Evolutionary conservation across 35 echinoderm and acorn worm genomes (phyloP).

Genomic region (Lytechinus pictus): DNA sequence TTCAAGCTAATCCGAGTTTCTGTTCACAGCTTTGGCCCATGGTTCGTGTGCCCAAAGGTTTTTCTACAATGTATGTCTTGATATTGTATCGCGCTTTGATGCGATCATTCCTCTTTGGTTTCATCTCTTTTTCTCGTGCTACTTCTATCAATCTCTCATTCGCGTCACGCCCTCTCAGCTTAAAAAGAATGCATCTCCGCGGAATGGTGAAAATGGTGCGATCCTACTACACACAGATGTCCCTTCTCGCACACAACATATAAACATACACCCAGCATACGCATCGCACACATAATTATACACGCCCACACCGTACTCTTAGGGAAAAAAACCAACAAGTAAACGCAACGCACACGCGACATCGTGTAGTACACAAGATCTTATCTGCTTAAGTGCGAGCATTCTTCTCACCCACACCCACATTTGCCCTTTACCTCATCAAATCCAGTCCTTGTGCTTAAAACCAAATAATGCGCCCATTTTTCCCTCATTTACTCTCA

Average conservation of each 20-base stretch:
- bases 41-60: no score
- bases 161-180: background rate
- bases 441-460: background rate
- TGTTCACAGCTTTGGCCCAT: no score
- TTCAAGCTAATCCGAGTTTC: no score
- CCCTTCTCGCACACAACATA: background rate
- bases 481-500: background rate
- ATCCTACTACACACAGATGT: background rate
- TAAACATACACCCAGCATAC: background rate
- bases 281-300: constrained; percentile 8
- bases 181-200: constrained; percentile 9
- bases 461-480: background rate
- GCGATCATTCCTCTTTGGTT: background rate
- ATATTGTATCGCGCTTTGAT: background rate
- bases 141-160: background rate
- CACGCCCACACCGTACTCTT: background rate
- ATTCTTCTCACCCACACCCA: background rate
- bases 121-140: background rate
- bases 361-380: background rate
- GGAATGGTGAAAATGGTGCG: background rate
- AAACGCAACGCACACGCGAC: background rate
- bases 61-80: no score
- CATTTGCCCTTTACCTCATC: background rate
- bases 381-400: background rate
- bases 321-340: background rate